Conservation (phyloP, 2,797 vertebrate species). For the Ispidina picta region DNA sequence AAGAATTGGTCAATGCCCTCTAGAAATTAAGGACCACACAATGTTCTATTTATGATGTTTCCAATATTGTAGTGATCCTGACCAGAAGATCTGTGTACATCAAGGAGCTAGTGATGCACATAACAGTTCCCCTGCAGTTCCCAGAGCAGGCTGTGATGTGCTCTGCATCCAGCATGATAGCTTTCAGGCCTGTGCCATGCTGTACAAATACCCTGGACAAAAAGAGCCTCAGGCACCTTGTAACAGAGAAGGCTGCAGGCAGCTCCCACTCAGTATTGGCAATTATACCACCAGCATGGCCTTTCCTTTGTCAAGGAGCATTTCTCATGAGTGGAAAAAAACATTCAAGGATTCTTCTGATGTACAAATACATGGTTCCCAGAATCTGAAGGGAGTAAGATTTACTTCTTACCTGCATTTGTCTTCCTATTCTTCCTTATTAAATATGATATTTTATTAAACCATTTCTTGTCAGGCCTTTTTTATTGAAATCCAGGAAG, state of each 20-base stretch:
- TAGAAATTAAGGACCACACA: neutral
- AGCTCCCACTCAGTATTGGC: neutral
- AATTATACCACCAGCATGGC: neutral
- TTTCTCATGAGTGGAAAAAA: neutral
- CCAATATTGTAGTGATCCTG: neutral
- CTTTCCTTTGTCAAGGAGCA: neutral
- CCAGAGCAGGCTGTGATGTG: neutral
- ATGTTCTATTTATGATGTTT: neutral
- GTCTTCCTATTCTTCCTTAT: neutral
- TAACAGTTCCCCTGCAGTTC: neutral
- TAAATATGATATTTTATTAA: neutral
- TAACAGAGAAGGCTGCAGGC: neutral
- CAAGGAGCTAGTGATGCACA: neutral
- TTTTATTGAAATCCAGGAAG: neutral
- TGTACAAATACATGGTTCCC: fast-evolving
- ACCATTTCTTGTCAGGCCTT: neutral
- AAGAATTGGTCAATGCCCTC: neutral
- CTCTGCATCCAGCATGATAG: neutral
- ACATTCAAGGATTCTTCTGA: neutral
- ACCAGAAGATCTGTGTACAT: neutral
- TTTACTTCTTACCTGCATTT: neutral
- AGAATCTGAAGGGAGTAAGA: neutral
- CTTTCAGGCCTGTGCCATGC: neutral
- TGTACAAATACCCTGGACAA: neutral
- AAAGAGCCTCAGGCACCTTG: neutral